Base-by-base conservation (phyloP, 2,888 invertebrate genomes). In the Diplazon laetatorius region DNA sequence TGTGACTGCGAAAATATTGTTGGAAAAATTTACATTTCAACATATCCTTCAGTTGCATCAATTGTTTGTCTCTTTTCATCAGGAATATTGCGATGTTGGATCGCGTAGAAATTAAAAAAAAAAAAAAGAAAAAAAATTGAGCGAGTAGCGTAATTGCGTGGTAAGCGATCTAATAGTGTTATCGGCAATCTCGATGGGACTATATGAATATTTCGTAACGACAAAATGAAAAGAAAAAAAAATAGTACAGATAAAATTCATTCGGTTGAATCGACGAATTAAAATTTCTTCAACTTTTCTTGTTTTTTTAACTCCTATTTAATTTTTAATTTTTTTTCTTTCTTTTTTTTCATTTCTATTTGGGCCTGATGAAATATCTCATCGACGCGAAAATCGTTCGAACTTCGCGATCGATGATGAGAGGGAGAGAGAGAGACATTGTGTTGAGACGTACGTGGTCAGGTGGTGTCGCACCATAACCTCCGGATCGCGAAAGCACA, bases 401-500 rank as follows among this genome's bases (percentile, higher is more conserved):
- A 37, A 71, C 55, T 30, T 87, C 86, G 85, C 74, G 48, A 76
- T 78, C 46, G 52, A 16, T 52, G 50, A 55, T 57, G 63, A 59
- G 25, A 59, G 78, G 74, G 76, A 88, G 87, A 85, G 87, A 88
- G 30, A 30, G 2, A 87, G 88, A 89, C 87, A 86, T 85, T 57
- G n/a, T n/a, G n/a, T n/a, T n/a, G n/a, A n/a, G n/a, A n/a, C n/a
- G n/a, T n/a, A n/a, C n/a, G n/a, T n/a, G n/a, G n/a, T n/a, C n/a
- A n/a, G n/a, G n/a, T n/a, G 65, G 63, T 81, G 83, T 79, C 83
- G 86, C 84, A 89, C 89, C 89, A 89, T 89, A 88, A 90, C 89
- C 89, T 88, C 89, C 86, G 86, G 87, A 85, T 89, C 89, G 89
- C 88, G 87, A 87, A 88, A 90, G 90, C 90, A 90, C 89, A 91